phyloP scores from a whole-genome alignment of 2,888 invertebrate genomes.

The Phasia obesa region DNA sequence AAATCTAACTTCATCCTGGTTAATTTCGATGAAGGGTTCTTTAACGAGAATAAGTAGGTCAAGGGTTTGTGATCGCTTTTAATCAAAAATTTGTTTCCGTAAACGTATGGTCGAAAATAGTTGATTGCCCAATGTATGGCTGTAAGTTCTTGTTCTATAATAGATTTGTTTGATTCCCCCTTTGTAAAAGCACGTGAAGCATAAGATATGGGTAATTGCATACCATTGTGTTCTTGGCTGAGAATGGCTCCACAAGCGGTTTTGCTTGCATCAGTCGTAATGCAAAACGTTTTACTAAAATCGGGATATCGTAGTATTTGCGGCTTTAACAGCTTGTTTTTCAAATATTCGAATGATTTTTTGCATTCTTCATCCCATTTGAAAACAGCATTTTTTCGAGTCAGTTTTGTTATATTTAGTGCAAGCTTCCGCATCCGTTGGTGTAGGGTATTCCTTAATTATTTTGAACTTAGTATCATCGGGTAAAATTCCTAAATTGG shows the following conservation, averaged over 20 bases:
- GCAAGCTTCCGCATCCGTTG: not conserved
- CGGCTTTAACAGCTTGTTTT: not conserved
- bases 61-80: not conserved
- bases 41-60: not conserved
- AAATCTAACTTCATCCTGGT: not conserved
- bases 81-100: not conserved
- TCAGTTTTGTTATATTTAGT: not conserved
- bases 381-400: not conserved
- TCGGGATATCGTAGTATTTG: slow-evolving; percentile 15
- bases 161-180: not conserved
- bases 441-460: not conserved
- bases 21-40: not conserved
- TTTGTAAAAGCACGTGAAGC: slow-evolving; percentile 22
- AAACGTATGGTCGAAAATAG: not conserved
- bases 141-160: not conserved
- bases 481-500: slow-evolving; percentile 7
- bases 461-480: slow-evolving; percentile 5
- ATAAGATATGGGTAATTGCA: not conserved
- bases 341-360: slow-evolving; percentile 18
- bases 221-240: not conserved
- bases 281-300: slow-evolving; percentile 1
- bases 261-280: slow-evolving; percentile 25
- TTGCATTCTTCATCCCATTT: not conserved
- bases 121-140: slow-evolving; percentile 11
- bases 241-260: not conserved